Conservation (phyloP, 2,797 vertebrate species). For the Microchirus variegatus region DNA sequence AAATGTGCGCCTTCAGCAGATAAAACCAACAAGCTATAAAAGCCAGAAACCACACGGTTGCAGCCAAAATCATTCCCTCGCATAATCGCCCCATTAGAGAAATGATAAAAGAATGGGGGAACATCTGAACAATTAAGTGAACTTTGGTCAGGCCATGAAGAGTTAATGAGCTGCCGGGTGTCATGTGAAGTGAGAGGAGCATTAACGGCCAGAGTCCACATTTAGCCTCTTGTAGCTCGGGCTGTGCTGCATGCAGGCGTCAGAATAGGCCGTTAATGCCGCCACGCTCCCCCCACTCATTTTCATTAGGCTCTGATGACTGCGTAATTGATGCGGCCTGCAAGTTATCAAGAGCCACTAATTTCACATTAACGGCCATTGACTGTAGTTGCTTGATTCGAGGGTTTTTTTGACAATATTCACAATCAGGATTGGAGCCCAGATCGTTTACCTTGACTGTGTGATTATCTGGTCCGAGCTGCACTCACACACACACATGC, state of each 20-base stretch:
- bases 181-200: slow-evolving; percentile 64
- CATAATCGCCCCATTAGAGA: slow-evolving; percentile 36
- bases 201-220: slow-evolving; percentile 78
- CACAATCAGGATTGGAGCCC: slow-evolving; percentile 99
- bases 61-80: slow-evolving; percentile 41
- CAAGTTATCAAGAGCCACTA: slow-evolving; percentile 99
- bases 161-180: slow-evolving; percentile 72
- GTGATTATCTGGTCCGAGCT: slow-evolving; percentile 89
- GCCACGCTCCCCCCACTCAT: slow-evolving; percentile 73
- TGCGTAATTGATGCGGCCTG: slow-evolving; percentile 95
- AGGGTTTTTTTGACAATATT: slow-evolving; percentile 98
- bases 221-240: slow-evolving; percentile 71
- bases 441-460: slow-evolving; percentile 99
- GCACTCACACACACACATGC: neutral
- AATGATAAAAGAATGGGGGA: slow-evolving; percentile 58
- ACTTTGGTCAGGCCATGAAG: slow-evolving; percentile 77
- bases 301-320: slow-evolving; percentile 88
- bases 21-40: too few species aligned
- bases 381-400: slow-evolving; percentile 98
- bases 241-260: slow-evolving; percentile 45
- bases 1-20: too few species aligned
- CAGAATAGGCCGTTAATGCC: slow-evolving; percentile 82
- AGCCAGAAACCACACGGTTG: too few species aligned
- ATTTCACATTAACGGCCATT: slow-evolving; percentile 99
- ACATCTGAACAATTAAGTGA: slow-evolving; percentile 81